Evolutionary conservation across 2,888 invertebrate genomes (phyloP), one percentile per base, ranked within the genome.

Genomic region (Trachelus iudaicus): DNA sequence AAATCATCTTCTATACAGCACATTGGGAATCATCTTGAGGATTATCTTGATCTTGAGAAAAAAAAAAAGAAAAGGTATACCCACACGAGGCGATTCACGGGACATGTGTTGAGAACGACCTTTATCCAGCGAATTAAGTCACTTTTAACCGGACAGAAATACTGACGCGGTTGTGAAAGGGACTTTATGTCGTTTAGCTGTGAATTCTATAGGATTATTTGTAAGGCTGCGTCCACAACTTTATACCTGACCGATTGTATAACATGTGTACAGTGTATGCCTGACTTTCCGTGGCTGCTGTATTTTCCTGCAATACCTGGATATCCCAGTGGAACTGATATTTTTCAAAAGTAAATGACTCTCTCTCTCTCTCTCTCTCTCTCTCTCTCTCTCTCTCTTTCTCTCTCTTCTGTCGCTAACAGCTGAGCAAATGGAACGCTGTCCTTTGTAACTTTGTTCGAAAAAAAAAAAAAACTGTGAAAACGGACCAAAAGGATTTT

Each of bases 81-180:
- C 23, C 56, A 6, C 56, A 23, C 56, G 56, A 23, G 9, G 56
- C 56, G 56, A 56, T 23, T 56, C 2, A 56, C 23, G 23, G 56
- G 56, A 56, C 56, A 56, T 23, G 56, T 23, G 56, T 56, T 56
- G 23, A 23, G 56, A 56, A 9, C 56, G 23, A 56, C 9, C 56
- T 56, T 56, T 56, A 15, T 40, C 40, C 15, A 23, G 78, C 81
- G 84, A 86, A 85, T 85, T 84, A 85, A 85, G 83, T 84, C 82
- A 84, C 84, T 84, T 81, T 84, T 76, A 30, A 71, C 75, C 81
- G 81, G 56, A 56, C 56, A 56, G 56, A 56, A 56, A 56, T 23
- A 23, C 9, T 56, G 15, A 56, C 56, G 23, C 56, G 56, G 4
- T 56, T 82, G 80, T 81, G 81, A 84, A 81, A 83, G 79, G 80